Base-by-base conservation (phyloP, 2,888 invertebrate species). In the Lymantria dispar region DNA sequence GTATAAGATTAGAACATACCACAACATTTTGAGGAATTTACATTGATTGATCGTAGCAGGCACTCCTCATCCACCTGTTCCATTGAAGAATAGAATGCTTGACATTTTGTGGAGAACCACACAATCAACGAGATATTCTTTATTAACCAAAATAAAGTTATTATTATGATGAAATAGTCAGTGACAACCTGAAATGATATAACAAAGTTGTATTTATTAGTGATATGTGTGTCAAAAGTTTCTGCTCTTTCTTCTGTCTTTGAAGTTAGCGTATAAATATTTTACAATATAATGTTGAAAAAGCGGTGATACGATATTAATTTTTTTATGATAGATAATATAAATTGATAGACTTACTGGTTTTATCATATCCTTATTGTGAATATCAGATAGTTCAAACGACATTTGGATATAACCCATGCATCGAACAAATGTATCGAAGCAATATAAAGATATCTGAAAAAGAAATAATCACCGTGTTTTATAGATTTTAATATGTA, bases 41-140 rank as follows among this genome's bases (percentile, higher is more conserved):
- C 43, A n/a, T 58, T 46, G 37, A 12, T 54, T 15, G 54, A 14
- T 3, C 42, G 47, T 13, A 53, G 39, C 37, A 56, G 52, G 36
- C 68, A 64, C 0, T 30, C 47, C 0, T 43, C 42, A 22, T 58
- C 53, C 7, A 54, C 55, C 13, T 61, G 50, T 11, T 60, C 64
- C 14, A 68, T 38, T 2, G 48, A 14, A 0, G 61, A 29, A 11
- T 72, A 68, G 8, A 65, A 66, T 12, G 56, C 64, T 44, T 72
- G 73, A 13, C 63, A 54, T 11, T 65, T 49, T 0, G 61, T 7
- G 2, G 63, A 56, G 8, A 66, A 49, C 1, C 61, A 9, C 0
- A 53, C 30, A 0, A 64, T 44, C 1, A 69, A 2, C 1, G 54
- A 7, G 0, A 65, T 45, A 29, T 70, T 66, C 45, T 62, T 73